These are phyloP conservation scores for Champsocephalus gunnari DNA, from an alignment of 2,797 vertebrate genomes.

Conservation along the genomic window DNA sequence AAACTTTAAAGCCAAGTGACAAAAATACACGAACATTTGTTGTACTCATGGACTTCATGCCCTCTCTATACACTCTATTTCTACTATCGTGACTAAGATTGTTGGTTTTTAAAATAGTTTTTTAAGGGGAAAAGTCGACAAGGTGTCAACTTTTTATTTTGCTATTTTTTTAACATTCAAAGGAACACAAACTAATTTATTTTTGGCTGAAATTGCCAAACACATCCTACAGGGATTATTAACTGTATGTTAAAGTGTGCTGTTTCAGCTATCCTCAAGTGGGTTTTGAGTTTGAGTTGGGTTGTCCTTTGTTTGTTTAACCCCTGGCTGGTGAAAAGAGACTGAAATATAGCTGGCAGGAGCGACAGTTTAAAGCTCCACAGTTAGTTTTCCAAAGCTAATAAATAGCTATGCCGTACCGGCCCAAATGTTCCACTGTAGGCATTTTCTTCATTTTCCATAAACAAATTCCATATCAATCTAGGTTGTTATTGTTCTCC, in stretches of 20 bases:
- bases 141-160: too few species aligned
- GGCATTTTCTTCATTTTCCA: constrained; percentile 43
- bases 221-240: background rate
- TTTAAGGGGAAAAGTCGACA: too few species aligned
- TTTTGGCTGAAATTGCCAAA: too few species aligned
- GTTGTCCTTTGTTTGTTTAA: constrained; percentile 19
- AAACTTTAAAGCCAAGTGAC: too few species aligned
- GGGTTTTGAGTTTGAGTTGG: background rate
- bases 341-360: constrained; percentile 5
- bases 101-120: too few species aligned
- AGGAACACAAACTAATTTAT: too few species aligned
- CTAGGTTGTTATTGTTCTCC: constrained; percentile 9
- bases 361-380: constrained; percentile 5
- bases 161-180: too few species aligned
- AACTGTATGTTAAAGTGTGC: background rate
- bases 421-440: constrained; percentile 15
- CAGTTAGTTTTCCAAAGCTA: constrained; percentile 27
- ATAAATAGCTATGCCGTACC: constrained; percentile 7
- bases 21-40: too few species aligned
- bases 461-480: constrained; percentile 24
- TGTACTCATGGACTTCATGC: too few species aligned
- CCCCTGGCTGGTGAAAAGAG: background rate
- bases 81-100: too few species aligned
- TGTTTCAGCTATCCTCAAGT: background rate
- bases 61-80: too few species aligned